Evolutionary conservation across 1,140 invertebrate genomes (phyloP), one percentile per base, ranked within the genome.

Genomic region (Monochamus saltuarius): DNA sequence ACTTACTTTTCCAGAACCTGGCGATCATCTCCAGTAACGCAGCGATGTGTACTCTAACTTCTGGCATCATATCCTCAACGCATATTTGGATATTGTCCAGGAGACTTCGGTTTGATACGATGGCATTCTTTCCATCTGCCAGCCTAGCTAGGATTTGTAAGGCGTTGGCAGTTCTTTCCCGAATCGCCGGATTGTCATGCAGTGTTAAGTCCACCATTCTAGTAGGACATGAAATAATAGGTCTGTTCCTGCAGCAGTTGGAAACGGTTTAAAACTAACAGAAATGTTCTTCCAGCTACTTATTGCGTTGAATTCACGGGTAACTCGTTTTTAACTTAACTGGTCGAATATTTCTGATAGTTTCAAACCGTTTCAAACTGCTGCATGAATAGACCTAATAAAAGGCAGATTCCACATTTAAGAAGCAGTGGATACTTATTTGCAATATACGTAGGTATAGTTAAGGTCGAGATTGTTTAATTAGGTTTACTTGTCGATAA

Each of bases 181-280:
- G 64, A 14, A 75, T 62, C 19, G 50, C 50, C 1, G 61, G 22
- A 9, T 69, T 37, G 35, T 67, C 61, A 45, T 72, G 56, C 2
- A 47, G 7, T n/a, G 73, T n/a, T 8, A 72, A 55, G 57, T 69
- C 61, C 9, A 61, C 56, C 37, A 72, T 46, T 63, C 72, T 71
- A 38, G 47, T 39, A 45, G 17, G 46, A 43, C n/a, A 14, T 22
- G 17, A 14, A 43, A 3, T 7, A 40, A 40, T 8, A 38, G n/a
- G 37, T 38, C 7, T 38, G 37, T 38, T 38, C n/a, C n/a, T n/a
- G 37, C 7, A 7, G n/a, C n/a, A n/a, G n/a, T n/a, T n/a, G n/a
- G n/a, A n/a, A n/a, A n/a, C n/a, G n/a, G n/a, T n/a, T n/a, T n/a
- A n/a, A n/a, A n/a, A n/a, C n/a, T n/a, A n/a, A n/a, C n/a, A n/a